Conservation (phyloP, 92 coral and sea anemone genomes). For the Porites lobata region DNA sequence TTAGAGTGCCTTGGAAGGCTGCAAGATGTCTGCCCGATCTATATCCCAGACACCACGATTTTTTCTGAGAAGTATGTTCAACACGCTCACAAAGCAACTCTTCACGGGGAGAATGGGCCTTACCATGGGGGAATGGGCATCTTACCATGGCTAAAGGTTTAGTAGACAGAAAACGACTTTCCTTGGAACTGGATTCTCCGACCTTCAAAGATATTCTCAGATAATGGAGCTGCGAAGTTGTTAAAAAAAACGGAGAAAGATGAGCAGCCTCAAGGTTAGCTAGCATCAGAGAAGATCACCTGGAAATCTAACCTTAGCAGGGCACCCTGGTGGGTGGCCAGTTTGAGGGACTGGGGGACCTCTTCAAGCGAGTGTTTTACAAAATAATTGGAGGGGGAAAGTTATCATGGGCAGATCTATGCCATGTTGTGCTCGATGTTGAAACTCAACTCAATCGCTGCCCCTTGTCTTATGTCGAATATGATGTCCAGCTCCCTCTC, state of each 20-base stretch:
- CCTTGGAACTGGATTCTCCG: neutral
- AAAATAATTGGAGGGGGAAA: too few species aligned
- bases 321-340: conserved; percentile 30
- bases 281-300: neutral
- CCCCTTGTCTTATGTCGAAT: conserved; percentile 1
- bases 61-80: neutral
- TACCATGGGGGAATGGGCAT: too few species aligned
- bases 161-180: too few species aligned
- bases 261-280: conserved; percentile 14
- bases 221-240: conserved; percentile 18
- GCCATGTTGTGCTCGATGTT: too few species aligned
- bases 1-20: neutral
- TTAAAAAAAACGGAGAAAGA: neutral
- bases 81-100: neutral
- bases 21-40: neutral
- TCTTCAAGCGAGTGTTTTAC: too few species aligned
- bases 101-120: neutral
- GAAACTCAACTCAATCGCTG: neutral
- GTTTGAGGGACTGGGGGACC: neutral
- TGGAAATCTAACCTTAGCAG: conserved; percentile 12
- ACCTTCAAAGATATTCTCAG: conserved; percentile 20
- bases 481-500: conserved; percentile 8
- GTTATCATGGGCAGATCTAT: too few species aligned
- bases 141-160: too few species aligned
- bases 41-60: neutral